Evolutionary conservation across 1,140 invertebrate species (phyloP).

Genomic region (Triops longicaudatus): DNA sequence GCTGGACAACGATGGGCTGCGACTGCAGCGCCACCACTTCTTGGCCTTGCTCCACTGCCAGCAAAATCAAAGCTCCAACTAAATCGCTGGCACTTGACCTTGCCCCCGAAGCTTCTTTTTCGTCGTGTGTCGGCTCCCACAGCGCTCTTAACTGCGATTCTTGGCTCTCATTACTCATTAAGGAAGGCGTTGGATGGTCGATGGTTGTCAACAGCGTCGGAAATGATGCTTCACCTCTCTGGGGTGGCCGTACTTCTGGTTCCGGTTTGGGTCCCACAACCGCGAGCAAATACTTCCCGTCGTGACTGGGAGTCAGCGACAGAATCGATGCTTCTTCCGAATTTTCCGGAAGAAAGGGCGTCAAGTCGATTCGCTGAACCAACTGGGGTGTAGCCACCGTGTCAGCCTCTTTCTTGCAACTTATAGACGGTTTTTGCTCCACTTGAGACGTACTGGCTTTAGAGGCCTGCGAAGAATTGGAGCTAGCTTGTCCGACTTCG

Average conservation of each 20-base stretch:
- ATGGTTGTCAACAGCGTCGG: not conserved
- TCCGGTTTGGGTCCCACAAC: not conserved
- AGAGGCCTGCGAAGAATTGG: not conserved
- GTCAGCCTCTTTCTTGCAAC: not conserved
- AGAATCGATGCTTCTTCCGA: not conserved
- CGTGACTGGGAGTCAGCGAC: not conserved
- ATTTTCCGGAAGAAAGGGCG: not conserved
- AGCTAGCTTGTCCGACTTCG: not conserved
- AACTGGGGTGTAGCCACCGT: not conserved
- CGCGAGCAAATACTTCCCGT: not conserved
- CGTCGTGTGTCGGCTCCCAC: not conserved
- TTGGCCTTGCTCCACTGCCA: not conserved
- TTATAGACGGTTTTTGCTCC: not conserved
- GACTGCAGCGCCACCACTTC: not conserved
- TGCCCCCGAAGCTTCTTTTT: not conserved
- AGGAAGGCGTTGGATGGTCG: not conserved
- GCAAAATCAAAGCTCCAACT: not conserved
- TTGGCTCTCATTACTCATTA: conserved; percentile 2
- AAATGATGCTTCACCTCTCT: not conserved
- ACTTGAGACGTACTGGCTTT: not conserved
- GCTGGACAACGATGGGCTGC: not conserved
- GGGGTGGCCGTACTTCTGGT: not conserved
- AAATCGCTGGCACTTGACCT: not conserved
- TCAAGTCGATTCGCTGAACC: not conserved
- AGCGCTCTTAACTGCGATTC: not conserved